Evolutionary conservation across 2,113 vertebrate genomes (phyloP).

Genomic region (Aythya baeri): DNA sequence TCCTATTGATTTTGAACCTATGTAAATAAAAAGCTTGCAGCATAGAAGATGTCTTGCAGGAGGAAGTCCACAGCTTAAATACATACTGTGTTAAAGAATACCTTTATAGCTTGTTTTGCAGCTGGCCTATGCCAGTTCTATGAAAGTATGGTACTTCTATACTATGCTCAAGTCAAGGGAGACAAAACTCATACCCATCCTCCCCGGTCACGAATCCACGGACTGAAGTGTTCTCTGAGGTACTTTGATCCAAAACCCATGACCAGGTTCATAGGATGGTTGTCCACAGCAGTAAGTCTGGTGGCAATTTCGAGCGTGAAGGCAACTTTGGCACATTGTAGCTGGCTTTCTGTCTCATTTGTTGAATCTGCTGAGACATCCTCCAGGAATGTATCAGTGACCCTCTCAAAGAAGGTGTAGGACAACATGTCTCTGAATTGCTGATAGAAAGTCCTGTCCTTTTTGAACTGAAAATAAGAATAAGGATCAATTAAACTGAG

Average conservation of each 20-base stretch:
- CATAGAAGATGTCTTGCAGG: neutral
- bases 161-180: neutral
- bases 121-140: neutral
- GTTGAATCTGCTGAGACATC: neutral
- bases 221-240: slow-evolving; percentile 79
- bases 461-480: slow-evolving; percentile 69
- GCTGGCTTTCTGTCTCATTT: neutral
- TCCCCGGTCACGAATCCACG: slow-evolving; percentile 79
- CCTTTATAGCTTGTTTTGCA: neutral
- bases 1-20: neutral
- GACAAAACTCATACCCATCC: slow-evolving; percentile 80
- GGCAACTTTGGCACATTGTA: slow-evolving; percentile 73
- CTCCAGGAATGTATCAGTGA: slow-evolving; percentile 67
- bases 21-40: neutral
- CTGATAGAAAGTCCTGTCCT: slow-evolving; percentile 7
- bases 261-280: slow-evolving; percentile 78
- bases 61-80: neutral
- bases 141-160: neutral
- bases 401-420: slow-evolving; percentile 74
- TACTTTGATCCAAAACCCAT: slow-evolving; percentile 84
- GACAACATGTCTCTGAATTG: slow-evolving; percentile 26
- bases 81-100: neutral
- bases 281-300: slow-evolving; percentile 77
- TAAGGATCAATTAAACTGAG: neutral
- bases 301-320: slow-evolving; percentile 80